Base-by-base conservation (phyloP, 2,888 invertebrate genomes). In the Syrphus vitripennis region DNA sequence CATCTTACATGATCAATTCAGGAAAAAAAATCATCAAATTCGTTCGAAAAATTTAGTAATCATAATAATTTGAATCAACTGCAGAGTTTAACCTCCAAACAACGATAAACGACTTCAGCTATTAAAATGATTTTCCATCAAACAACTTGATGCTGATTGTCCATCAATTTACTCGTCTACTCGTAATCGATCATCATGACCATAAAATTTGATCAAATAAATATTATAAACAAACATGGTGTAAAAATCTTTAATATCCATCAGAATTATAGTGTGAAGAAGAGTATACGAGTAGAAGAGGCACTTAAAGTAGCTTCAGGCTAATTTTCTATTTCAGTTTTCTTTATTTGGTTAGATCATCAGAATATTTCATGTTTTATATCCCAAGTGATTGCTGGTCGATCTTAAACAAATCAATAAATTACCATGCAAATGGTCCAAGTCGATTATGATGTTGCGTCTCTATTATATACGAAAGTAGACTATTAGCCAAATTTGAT, bases 101-200 rank as follows among this genome's bases (percentile, higher is more conserved):
- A 19, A 55, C 45, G 70, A 75, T 67, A 34, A 77, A 67, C 57
- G 50, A 70, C 71, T 75, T 53, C n/a, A 21, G 37, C 53, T 59
- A 69, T 65, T 63, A 75, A 75, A 69, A 61, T 31, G 16, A 50
- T 67, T 82, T 45, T 77, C 72, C 76, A 76, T 57, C 65, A 9
- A 42, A 1, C 40, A 40, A 50, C 29, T 53, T n/a, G n/a, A n/a
- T n/a, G 53, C 57, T 42, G 70, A 67, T 42, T 71, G 71, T 80
- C 67, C 80, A 57, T 80, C 76, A 61, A 75, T 75, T 76, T 59
- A 65, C 42, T 76, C 40, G 21, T n/a, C n/a, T 55, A 72, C 42
- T 67, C 42, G 19, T 59, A 70, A 80, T 84, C 80, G 83, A 80
- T 84, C 71, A 80, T 65, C 80, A 75, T 80, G 83, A 80, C 83